phyloP scores from a whole-genome alignment of 2,797 vertebrate genomes.

The Poecilia picta region DNA sequence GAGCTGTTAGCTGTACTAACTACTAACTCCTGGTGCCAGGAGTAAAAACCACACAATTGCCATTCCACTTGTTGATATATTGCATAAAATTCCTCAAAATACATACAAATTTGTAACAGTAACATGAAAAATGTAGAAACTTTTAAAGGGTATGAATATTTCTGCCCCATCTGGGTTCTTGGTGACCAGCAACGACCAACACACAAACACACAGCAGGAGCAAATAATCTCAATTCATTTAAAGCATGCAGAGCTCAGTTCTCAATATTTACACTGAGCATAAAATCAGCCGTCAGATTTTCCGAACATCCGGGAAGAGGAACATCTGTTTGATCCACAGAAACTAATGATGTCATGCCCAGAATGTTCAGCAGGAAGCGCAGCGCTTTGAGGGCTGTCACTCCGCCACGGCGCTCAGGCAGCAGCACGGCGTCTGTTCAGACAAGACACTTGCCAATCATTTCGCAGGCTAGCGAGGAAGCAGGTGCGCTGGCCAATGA shows the following conservation, averaged over 20 bases:
- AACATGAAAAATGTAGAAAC: not conserved
- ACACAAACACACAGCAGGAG: slow-evolving; percentile 28
- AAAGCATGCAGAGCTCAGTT: slow-evolving; percentile 42
- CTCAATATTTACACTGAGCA: slow-evolving; percentile 56
- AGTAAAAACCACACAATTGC: not conserved
- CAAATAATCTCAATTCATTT: slow-evolving; percentile 34
- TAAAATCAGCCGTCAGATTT: slow-evolving; percentile 49
- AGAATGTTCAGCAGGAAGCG: slow-evolving; percentile 68
- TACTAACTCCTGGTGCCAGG: not conserved
- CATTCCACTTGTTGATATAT: not conserved
- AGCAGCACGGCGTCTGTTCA: slow-evolving; percentile 73
- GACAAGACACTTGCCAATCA: slow-evolving; percentile 81
- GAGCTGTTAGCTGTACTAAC: not conserved
- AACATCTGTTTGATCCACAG: slow-evolving; percentile 77
- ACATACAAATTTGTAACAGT: not conserved
- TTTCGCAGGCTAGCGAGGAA: slow-evolving; percentile 45
- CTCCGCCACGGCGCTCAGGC: slow-evolving; percentile 66
- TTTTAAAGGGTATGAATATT: not conserved
- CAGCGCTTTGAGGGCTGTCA: slow-evolving; percentile 66
- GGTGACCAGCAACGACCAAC: slow-evolving; percentile 29
- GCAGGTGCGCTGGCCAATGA: slow-evolving; percentile 77
- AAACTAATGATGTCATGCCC: slow-evolving; percentile 80
- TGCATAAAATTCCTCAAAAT: not conserved
- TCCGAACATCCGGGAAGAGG: slow-evolving; percentile 56
- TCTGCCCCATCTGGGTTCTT: not conserved